Evolutionary conservation across 1,140 invertebrate species (phyloP), one percentile per base, ranked within the genome.

Genomic region (Bombus sylvicola): DNA sequence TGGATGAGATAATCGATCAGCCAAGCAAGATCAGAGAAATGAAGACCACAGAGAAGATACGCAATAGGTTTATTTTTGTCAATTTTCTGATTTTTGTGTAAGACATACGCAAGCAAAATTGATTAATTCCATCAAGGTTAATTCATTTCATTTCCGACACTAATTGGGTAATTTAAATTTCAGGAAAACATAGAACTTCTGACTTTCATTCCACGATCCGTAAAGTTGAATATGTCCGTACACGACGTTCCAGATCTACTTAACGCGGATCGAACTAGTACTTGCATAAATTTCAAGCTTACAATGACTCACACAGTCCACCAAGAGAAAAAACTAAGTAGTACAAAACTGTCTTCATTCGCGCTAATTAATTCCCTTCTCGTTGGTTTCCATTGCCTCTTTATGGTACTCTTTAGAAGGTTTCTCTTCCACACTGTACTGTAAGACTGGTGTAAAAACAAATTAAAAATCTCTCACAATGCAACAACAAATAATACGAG

Each of bases 1-100:
- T 12, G 22, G 10, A 10, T 8, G 37, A 18, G 43, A 41, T n/a
- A 13, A 83, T 83, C 73, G 39, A 83, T 83, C 73, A 68, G 2
- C n/a, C 12, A 28, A 10, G 39, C n/a, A 18, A 12, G 28, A 72
- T 66, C 18, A 39, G 22, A 18, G 22, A 39, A 39, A 39, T 13
- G 22, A 28, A 69, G 68, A 43, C 22, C 41, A 41, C 34, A 59
- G 4, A 5, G 22, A 37, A 31, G 9, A 37, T 34, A 41, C 15
- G 13, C 5, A 31, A 22, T 53, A 53, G 47, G 18, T 53, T 53
- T 53, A 53, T 53, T 53, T 62, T 62, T 62, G 28, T 62, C 10
- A 25, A 28, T n/a, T 66, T 31, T n/a, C 62, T 18, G 13, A 1
- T n/a, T 62, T 62, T n/a, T 62, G 1, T 13, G 28, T 13, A 3